Evolutionary conservation across 2,888 invertebrate genomes (phyloP), one percentile per base, ranked within the genome.

Genomic region (Ophioninae sp.): DNA sequence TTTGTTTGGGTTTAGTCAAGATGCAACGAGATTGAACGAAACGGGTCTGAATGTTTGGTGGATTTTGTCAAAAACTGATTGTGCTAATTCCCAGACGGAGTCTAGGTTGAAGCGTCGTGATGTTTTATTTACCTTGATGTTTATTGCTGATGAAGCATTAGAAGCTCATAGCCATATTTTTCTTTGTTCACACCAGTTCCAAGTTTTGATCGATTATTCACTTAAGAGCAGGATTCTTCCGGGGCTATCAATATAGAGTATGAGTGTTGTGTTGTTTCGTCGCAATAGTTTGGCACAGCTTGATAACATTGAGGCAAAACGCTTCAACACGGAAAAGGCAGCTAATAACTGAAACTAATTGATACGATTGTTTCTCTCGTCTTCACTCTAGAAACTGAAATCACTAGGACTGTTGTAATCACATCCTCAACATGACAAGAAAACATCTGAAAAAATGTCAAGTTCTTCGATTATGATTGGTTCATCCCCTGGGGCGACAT

Each of bases 221-320:
- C 37, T 39, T 5, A 65, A n/a, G 2, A n/a, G n/a, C 8, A 70
- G 85, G 0, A 70, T 30, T 5, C 79, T 83, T 0, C 79, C 82
- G 2, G 76, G 61, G 23, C 39, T 82, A 50, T 79, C 84, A 20
- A 85, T 30, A 21, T 86, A 81, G 17, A 77, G 13, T n/a, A 81
- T 69, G 2, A 79, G 67, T 7, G 74, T 77, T 1, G 59, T 84
- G 17, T 84, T 82, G 17, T 85, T 76, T 44, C 75, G 21, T 10
- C 85, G 69, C 20, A 77, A 30, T 50, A 67, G 20, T 7, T 79
- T 23, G 61, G 75, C 68, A 39, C 30, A 57, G 6, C 7, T 17
- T 3, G 17, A n/a, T n/a, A 70, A 37, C 8, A 57, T 30, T 17
- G 23, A 62, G 10, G 75, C 50, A 21, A 81, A 74, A 6, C 50